Evolutionary conservation across 2,797 vertebrate genomes (phyloP).

Genomic region (Platyrinchus mystaceus): DNA sequence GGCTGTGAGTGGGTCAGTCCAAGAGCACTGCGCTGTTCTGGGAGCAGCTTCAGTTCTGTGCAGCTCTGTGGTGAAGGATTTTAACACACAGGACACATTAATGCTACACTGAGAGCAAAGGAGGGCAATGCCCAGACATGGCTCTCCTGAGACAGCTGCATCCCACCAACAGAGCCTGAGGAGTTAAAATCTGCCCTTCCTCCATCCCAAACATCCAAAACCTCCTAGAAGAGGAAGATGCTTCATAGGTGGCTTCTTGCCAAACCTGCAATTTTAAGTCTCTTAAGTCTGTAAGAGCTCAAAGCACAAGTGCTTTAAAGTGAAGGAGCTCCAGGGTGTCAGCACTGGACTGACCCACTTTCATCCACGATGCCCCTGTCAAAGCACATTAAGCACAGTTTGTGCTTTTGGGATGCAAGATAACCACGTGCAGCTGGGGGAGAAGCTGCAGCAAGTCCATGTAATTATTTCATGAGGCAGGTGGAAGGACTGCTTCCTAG

Average conservation of each 20-base stretch:
- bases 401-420: not conserved
- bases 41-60: not conserved
- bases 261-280: not conserved
- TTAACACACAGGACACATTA: not conserved
- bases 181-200: not conserved
- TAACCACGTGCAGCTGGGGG: not conserved
- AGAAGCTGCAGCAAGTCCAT: not conserved
- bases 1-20: not conserved
- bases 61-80: not conserved
- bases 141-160: not conserved
- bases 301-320: not conserved
- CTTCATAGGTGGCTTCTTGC: not conserved
- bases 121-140: not conserved
- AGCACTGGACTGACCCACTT: constrained; percentile 37
- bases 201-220: not conserved
- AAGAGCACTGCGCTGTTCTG: not conserved
- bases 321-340: not conserved
- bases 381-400: not conserved
- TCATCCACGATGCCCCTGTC: not conserved
- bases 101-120: not conserved
- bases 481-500: not conserved
- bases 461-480: not conserved
- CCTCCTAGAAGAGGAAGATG: not conserved
- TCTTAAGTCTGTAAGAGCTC: not conserved
- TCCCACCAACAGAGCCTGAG: not conserved